These are phyloP conservation scores for Neelides folsomi DNA, from an alignment of 2,888 invertebrate species.

Conservation along the genomic window DNA sequence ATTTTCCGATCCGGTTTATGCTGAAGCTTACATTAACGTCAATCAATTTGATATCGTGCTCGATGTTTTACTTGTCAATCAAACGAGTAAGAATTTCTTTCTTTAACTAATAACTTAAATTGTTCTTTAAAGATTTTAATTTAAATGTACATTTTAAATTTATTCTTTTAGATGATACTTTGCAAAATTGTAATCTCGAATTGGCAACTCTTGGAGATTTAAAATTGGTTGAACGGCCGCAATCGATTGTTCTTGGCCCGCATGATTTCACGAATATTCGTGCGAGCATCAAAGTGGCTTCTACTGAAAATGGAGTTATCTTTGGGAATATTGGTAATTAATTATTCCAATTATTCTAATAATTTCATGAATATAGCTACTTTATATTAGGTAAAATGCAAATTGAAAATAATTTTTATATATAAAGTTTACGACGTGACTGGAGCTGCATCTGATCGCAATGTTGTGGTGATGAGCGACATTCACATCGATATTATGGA, in stretches of 20 bases:
- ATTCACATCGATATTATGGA: constrained; percentile 99
- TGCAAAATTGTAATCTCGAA: constrained; percentile 95
- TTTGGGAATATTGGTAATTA: constrained; percentile 87
- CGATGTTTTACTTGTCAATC: constrained; percentile 95
- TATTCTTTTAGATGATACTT: constrained; percentile 57
- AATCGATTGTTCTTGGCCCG: constrained; percentile 87
- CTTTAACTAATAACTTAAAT: neutral
- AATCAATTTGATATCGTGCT: constrained; percentile 97
- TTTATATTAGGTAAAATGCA: neutral
- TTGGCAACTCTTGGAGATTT: constrained; percentile 94
- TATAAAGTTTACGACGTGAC: constrained; percentile 82
- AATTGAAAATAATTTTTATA: constrained; percentile 9
- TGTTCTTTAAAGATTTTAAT: neutral
- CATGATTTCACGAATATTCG: constrained; percentile 96
- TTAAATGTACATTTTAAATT: neutral
- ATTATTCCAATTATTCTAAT: neutral
- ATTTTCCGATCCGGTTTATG: constrained; percentile 98
- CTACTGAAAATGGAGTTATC: constrained; percentile 98
- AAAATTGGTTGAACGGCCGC: constrained; percentile 94
- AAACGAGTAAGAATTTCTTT: constrained; percentile 53
- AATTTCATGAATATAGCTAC: neutral
- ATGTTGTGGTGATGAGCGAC: constrained; percentile 96
- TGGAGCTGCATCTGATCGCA: constrained; percentile 80
- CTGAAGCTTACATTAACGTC: constrained; percentile 98
- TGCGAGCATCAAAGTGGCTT: constrained; percentile 97